Evolutionary conservation across 2,113 vertebrate genomes (phyloP), one percentile per base, ranked within the genome.

Genomic region (Dipodomys merriami): DNA sequence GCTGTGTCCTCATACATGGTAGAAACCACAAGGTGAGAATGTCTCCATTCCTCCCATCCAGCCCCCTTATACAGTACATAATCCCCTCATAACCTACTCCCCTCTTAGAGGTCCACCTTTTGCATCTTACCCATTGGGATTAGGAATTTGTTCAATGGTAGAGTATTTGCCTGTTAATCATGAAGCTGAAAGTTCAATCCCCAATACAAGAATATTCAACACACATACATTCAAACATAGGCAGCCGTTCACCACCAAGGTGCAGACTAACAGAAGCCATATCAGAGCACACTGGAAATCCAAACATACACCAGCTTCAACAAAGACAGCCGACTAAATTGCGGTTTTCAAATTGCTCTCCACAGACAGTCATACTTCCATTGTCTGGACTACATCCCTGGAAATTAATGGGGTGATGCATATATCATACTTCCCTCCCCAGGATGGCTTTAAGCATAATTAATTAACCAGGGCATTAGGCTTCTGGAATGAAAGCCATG

Each of bases 391-490:
- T 27, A n/a, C 5, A 18, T 44, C 86, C 53, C 72, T 64, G 39
- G 80, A 86, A 69, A 94, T 89, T 62, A 0, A 86, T 95, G 57
- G n/a, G 22, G 15, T 57, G 15, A 18, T 57, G 18, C 15, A 57
- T 18, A 57, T 71, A 35, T 71, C 76, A 2, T 8, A 11, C 29
- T 22, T 12, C 9, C 6, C 65, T 86, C 92, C 82, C 33, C 69
- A 39, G 76, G 68, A 35, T 39, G 39, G 46, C 93, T 95, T 80
- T 77, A 77, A 74, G 76, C 77, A 78, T 84, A 86, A 88, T 83
- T 78, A 95, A 94, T 92, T 91, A 92, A 83, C 60, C 35, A 64
- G 72, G 27, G 39, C 82, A 49, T 53, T 89, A 80, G 81, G 72
- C 46, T 29, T 0, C 88, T 15, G 30, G 53, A 84, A 86, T 71